phyloP scores from a whole-genome alignment of 1,140 invertebrate genomes.

The Elymnias hypermnestra region DNA sequence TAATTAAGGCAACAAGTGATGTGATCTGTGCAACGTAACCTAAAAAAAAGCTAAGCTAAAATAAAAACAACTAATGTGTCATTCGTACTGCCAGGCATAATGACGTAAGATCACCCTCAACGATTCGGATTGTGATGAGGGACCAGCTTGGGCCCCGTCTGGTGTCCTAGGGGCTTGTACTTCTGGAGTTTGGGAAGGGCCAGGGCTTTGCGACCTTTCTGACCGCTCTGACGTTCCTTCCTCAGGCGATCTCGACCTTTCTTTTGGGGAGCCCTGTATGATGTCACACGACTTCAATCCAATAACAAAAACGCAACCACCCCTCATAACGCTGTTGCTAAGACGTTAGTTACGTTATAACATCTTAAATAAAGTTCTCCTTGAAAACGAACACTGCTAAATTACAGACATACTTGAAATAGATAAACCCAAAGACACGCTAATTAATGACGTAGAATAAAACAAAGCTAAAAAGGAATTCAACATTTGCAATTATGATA shows the following conservation, averaged over 20 bases:
- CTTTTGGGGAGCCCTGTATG: slow-evolving; percentile 47
- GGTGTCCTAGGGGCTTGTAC: slow-evolving; percentile 27
- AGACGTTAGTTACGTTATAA: no score
- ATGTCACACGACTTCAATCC: slow-evolving; percentile 29
- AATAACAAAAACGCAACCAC: slow-evolving; percentile 7
- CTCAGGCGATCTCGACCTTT: slow-evolving; percentile 42
- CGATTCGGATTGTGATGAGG: slow-evolving; percentile 48
- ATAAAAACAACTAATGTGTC: slow-evolving; percentile 67
- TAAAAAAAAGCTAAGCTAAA: slow-evolving; percentile 60
- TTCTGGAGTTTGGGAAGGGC: slow-evolving; percentile 29
- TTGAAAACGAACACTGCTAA: neutral
- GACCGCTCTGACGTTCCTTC: slow-evolving; percentile 34
- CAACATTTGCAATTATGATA: slow-evolving; percentile 45
- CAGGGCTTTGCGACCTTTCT: slow-evolving; percentile 34
- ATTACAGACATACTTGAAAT: neutral
- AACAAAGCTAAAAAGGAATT: slow-evolving; percentile 45
- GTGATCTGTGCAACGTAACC: slow-evolving; percentile 49
- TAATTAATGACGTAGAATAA: neutral
- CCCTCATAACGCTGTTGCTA: neutral
- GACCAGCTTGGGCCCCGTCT: slow-evolving; percentile 48
- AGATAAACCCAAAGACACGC: neutral
- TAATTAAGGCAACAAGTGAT: slow-evolving; percentile 29
- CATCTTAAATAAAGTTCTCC: neutral
- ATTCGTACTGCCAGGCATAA: slow-evolving; percentile 73
- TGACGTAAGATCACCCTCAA: slow-evolving; percentile 67